Evolutionary conservation across 1,140 invertebrate genomes (phyloP).

Genomic region (Drosophila trapezifrons): DNA sequence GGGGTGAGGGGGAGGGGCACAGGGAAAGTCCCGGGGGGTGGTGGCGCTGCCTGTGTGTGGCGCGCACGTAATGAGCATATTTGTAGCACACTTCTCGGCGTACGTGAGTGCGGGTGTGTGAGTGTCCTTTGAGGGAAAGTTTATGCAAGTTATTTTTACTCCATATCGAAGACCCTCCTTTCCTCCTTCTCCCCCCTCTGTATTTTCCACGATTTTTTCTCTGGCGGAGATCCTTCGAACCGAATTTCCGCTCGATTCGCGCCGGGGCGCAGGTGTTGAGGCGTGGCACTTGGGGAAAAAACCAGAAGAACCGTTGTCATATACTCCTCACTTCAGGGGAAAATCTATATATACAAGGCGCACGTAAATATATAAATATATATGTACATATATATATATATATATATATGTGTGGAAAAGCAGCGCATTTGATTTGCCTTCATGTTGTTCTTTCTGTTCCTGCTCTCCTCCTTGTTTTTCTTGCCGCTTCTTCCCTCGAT

Average conservation of each 20-base stretch:
- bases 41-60: conserved; percentile 51
- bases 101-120: conserved; percentile 52
- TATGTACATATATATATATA: not conserved
- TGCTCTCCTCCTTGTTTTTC: not conserved
- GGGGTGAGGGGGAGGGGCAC: not conserved
- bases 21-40: too few relatives aligned
- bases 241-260: conserved; percentile 41
- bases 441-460: conserved; percentile 17
- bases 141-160: conserved; percentile 74
- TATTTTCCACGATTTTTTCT: conserved; percentile 13
- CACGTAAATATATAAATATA: not conserved
- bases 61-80: conserved; percentile 78
- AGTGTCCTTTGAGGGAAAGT: conserved; percentile 73
- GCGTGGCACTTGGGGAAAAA: conserved; percentile 44
- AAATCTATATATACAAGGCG: not conserved
- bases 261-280: conserved; percentile 44
- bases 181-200: not conserved
- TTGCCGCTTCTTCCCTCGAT: not conserved
- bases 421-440: conserved; percentile 36
- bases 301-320: conserved; percentile 29
- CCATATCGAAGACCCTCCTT: not conserved
- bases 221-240: conserved; percentile 8
- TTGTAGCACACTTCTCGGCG: conserved; percentile 75
- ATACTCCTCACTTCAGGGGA: conserved; percentile 1
- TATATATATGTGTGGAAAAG: not conserved